phyloP scores from a whole-genome alignment of 2,888 invertebrate genomes.

The Pegoplata infirma region DNA sequence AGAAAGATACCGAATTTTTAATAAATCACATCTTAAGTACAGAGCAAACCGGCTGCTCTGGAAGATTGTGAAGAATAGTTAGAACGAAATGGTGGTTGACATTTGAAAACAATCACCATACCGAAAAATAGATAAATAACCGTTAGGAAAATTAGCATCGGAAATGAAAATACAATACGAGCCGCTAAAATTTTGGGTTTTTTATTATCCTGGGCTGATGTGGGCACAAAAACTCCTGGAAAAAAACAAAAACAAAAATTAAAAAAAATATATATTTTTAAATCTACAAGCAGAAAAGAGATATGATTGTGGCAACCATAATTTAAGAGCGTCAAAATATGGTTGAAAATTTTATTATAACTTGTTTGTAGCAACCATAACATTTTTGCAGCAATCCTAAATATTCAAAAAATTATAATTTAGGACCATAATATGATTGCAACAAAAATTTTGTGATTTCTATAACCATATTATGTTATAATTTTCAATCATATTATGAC shows the following conservation, averaged over 20 bases:
- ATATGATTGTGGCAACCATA: too few species aligned
- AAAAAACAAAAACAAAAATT: not conserved
- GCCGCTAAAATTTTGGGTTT: slow-evolving; percentile 70
- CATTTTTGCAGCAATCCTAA: too few species aligned
- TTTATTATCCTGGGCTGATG: slow-evolving; percentile 57
- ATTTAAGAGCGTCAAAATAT: too few species aligned
- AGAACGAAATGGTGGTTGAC: slow-evolving; percentile 59
- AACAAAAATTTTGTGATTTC: too few species aligned
- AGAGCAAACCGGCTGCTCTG: slow-evolving; percentile 59
- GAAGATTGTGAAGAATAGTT: slow-evolving; percentile 34
- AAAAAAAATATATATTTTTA: too few species aligned
- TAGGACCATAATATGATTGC: too few species aligned
- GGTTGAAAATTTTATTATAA: too few species aligned
- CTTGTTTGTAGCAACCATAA: too few species aligned
- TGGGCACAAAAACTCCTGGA: slow-evolving; percentile 61
- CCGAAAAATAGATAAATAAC: slow-evolving; percentile 72
- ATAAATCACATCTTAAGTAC: slow-evolving; percentile 21
- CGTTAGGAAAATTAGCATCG: slow-evolving; percentile 71
- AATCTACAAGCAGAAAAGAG: too few species aligned
- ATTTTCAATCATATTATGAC: too few species aligned
- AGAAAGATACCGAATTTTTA: not conserved
- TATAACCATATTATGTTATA: too few species aligned
- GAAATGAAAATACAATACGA: slow-evolving; percentile 73
- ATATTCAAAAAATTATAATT: too few species aligned
- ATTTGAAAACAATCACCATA: slow-evolving; percentile 71